A percentile compares a stretch with the other conserved stretches of the same genome.
Conservation (phyloP, 2,888 invertebrate genomes). For the Drosophila seclusa region DNA sequence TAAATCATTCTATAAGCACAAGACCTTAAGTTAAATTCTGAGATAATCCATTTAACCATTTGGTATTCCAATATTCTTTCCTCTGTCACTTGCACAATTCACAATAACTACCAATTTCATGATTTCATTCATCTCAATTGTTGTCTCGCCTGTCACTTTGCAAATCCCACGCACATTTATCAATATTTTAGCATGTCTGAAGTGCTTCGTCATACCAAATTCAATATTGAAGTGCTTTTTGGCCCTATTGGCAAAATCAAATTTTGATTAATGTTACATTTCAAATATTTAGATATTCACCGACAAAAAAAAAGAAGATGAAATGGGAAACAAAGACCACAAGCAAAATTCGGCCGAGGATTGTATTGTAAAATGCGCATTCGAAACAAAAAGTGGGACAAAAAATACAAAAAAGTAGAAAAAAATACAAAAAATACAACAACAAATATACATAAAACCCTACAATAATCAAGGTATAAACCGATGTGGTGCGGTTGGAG, state of each 20-base stretch:
- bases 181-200: constrained; percentile 67
- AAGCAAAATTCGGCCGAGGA: constrained; percentile 32
- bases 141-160: constrained; percentile 43
- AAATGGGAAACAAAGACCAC: constrained; percentile 32
- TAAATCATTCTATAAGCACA: neutral
- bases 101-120: neutral
- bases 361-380: constrained; percentile 49
- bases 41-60: neutral
- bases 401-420: constrained; percentile 13
- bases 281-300: constrained; percentile 60
- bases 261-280: constrained; percentile 63
- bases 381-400: constrained; percentile 37
- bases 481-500: constrained; percentile 1
- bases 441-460: constrained; percentile 10
- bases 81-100: neutral
- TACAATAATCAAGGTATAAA: constrained; percentile 31
- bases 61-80: no score
- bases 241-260: constrained; percentile 33
- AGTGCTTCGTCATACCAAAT: constrained; percentile 15
- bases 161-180: constrained; percentile 49
- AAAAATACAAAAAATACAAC: neutral
- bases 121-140: constrained; percentile 27
- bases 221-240: constrained; percentile 37
- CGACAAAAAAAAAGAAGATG: constrained; percentile 1
- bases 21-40: neutral